Percentiles rank a stretch among this genome's conserved stretches.
Evolutionary conservation across 2,797 vertebrate genomes (phyloP).

Genomic region (Apogon talboti): DNA sequence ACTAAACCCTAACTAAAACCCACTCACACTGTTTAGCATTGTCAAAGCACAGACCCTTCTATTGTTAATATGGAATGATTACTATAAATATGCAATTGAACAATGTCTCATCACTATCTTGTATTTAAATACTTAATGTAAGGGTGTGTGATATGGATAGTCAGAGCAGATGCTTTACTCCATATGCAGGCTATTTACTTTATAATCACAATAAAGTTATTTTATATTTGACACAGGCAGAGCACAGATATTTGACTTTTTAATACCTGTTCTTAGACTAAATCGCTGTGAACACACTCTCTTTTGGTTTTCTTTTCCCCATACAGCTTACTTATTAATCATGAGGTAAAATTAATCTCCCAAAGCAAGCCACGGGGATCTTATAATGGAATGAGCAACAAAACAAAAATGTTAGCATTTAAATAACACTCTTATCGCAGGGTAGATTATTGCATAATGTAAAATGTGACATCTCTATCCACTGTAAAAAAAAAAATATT

Average conservation of each 20-base stretch:
- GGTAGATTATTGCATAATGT: slow-evolving; percentile 10
- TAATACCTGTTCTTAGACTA: slow-evolving; percentile 34
- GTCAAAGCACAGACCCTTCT: slow-evolving; percentile 30
- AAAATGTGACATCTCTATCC: slow-evolving; percentile 15
- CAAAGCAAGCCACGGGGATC: slow-evolving; percentile 20
- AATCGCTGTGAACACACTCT: slow-evolving; percentile 20
- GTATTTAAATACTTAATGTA: slow-evolving; percentile 21
- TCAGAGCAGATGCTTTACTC: slow-evolving; percentile 24
- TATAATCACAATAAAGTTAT: slow-evolving; percentile 19
- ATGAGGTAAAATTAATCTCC: slow-evolving; percentile 14
- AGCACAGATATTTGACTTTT: slow-evolving; percentile 26
- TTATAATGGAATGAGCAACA: neutral
- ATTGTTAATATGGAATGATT: slow-evolving; percentile 23
- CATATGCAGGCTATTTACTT: slow-evolving; percentile 4
- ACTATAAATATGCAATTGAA: slow-evolving; percentile 45
- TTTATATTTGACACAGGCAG: slow-evolving; percentile 4
- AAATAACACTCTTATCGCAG: slow-evolving; percentile 35
- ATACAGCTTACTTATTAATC: slow-evolving; percentile 16
- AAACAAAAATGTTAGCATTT: slow-evolving; percentile 24
- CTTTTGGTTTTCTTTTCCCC: neutral
- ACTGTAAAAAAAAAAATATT: slow-evolving; percentile 33
- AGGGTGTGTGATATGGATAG: neutral
- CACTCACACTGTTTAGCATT: slow-evolving; percentile 17
- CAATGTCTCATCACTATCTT: slow-evolving; percentile 32
- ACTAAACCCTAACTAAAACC: slow-evolving; percentile 4